These are phyloP conservation scores for Rhipidura dahli DNA, from an alignment of 2,113 vertebrate species.

Conservation along the genomic window DNA sequence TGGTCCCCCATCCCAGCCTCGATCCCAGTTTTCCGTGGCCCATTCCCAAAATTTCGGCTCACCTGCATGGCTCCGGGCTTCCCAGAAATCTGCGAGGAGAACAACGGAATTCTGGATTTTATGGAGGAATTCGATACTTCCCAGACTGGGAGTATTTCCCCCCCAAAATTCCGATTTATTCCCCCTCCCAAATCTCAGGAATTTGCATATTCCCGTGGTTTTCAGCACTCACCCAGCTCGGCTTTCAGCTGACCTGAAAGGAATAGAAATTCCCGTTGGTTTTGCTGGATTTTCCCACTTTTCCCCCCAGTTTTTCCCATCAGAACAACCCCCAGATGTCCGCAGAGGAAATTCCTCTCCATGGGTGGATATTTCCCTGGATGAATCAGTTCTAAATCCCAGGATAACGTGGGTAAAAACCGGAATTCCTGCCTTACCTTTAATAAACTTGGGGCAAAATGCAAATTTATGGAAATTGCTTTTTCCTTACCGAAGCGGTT, in stretches of 20 bases:
- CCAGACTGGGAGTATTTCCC: background rate
- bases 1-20: background rate
- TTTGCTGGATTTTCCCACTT: background rate
- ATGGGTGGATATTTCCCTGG: background rate
- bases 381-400: background rate
- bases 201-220: background rate
- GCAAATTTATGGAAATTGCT: fast-evolving
- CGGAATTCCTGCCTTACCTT: fast-evolving
- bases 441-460: background rate
- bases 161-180: background rate
- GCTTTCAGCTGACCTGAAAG: background rate
- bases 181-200: background rate
- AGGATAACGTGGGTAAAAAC: background rate
- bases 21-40: background rate
- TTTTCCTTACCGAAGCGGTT: background rate
- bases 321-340: background rate
- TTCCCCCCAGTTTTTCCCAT: background rate
- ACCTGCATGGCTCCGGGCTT: background rate
- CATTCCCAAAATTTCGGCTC: background rate
- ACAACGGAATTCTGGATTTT: background rate
- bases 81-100: background rate
- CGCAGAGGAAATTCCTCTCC: background rate
- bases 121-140: background rate
- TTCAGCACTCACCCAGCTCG: background rate
- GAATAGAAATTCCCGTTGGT: background rate